phyloP scores from a whole-genome alignment of 2,113 vertebrate genomes.

The Pelmatolapia mariae region DNA sequence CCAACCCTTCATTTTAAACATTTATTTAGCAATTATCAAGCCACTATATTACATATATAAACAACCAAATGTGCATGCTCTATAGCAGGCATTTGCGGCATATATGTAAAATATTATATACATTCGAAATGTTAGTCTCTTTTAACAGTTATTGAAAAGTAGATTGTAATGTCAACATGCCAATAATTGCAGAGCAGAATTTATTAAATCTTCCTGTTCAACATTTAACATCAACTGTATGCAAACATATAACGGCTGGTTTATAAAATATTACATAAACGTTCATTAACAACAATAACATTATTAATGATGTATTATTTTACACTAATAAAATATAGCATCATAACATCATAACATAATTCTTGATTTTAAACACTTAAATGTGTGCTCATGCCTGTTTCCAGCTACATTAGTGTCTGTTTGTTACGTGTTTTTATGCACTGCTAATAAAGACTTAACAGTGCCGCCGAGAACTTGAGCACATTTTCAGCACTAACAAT shows the following conservation, averaged over 20 bases:
- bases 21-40: not conserved
- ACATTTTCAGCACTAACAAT: not conserved
- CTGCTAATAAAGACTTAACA: not conserved
- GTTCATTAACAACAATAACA: not conserved
- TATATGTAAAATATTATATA: not conserved
- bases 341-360: too few relatives aligned
- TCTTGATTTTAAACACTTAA: not conserved
- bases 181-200: not conserved
- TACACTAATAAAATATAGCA: not conserved
- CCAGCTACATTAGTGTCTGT: not conserved
- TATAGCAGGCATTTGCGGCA: not conserved
- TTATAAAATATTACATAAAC: not conserved
- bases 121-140: not conserved
- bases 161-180: not conserved
- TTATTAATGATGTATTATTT: not conserved
- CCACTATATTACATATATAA: not conserved
- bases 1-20: not conserved
- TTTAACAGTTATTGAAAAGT: not conserved
- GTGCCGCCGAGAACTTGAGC: not conserved
- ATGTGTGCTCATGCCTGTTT: not conserved
- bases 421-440: not conserved
- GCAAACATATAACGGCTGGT: not conserved
- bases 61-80: not conserved
- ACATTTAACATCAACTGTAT: not conserved
- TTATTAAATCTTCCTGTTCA: rapidly evolving